These are phyloP conservation scores for Papilio dardanus DNA, from an alignment of 1,140 invertebrate genomes.

Conservation along the genomic window DNA sequence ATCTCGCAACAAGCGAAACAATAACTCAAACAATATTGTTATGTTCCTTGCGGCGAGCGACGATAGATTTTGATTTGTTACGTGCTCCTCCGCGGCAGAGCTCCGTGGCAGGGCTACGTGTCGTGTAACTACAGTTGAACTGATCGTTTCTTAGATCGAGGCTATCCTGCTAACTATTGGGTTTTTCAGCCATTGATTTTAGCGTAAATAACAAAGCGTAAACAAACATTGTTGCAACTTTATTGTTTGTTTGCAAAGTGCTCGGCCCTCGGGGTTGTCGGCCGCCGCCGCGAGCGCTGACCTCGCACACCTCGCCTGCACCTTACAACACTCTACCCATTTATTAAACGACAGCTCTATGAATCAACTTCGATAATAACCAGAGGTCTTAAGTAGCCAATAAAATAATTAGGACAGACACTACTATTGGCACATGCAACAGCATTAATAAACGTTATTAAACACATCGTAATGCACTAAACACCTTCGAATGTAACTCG, in stretches of 20 bases:
- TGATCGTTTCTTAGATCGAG: too few species aligned
- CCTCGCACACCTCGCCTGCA: neutral
- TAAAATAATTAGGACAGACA: neutral
- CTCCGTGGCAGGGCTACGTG: too few species aligned
- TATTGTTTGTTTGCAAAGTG: conserved; percentile 12
- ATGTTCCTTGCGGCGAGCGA: conserved; percentile 9
- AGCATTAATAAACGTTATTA: too few species aligned
- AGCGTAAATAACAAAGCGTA: neutral
- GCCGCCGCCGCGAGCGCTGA: conserved; percentile 2
- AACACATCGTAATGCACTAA: too few species aligned
- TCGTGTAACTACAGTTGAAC: neutral
- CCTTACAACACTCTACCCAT: neutral
- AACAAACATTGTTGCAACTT: conserved; percentile 1
- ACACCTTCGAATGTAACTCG: too few species aligned
- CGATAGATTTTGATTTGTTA: neutral
- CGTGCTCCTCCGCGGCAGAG: neutral
- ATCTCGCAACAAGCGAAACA: neutral
- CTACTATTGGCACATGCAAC: too few species aligned
- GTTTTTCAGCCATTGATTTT: neutral
- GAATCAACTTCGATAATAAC: too few species aligned
- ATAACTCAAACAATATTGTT: neutral
- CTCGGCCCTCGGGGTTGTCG: neutral
- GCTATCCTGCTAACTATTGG: too few species aligned
- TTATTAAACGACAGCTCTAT: too few species aligned
- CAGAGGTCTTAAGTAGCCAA: too few species aligned